phyloP scores from a whole-genome alignment of 2,113 vertebrate genomes.

The Sisor rabdophorus region DNA sequence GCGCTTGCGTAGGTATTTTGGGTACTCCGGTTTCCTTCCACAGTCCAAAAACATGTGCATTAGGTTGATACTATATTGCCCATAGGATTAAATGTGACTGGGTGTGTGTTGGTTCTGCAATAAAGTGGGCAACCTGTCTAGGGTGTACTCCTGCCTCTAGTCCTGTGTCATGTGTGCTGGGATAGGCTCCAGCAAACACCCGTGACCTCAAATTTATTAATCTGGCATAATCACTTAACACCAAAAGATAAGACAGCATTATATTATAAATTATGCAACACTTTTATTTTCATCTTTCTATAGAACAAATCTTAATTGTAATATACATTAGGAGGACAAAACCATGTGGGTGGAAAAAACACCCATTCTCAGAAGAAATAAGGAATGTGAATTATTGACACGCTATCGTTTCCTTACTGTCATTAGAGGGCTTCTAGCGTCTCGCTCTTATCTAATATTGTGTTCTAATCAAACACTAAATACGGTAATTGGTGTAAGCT shows the following conservation, averaged over 20 bases:
- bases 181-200: too few relatives aligned
- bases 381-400: slow-evolving; percentile 29
- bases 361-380: background rate
- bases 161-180: too few relatives aligned
- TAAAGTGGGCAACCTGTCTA: too few relatives aligned
- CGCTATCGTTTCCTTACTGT: slow-evolving; percentile 15
- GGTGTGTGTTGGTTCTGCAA: too few relatives aligned
- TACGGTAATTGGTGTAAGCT: slow-evolving; percentile 11
- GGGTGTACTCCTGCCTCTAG: too few relatives aligned
- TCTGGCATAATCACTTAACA: background rate
- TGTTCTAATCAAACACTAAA: background rate
- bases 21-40: too few relatives aligned
- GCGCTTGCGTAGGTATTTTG: too few relatives aligned
- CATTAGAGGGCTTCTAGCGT: slow-evolving; percentile 16
- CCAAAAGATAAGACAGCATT: background rate
- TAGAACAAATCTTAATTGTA: too few relatives aligned
- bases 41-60: too few relatives aligned
- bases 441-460: slow-evolving; percentile 1
- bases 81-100: too few relatives aligned
- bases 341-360: slow-evolving; percentile 2
- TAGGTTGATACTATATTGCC: too few relatives aligned
- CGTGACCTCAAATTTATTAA: too few relatives aligned
- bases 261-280: slow-evolving; percentile 16
- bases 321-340: slow-evolving; percentile 22
- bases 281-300: background rate